Evolutionary conservation across 2,797 vertebrate species (phyloP).

Genomic region (Margarornis squamiger): DNA sequence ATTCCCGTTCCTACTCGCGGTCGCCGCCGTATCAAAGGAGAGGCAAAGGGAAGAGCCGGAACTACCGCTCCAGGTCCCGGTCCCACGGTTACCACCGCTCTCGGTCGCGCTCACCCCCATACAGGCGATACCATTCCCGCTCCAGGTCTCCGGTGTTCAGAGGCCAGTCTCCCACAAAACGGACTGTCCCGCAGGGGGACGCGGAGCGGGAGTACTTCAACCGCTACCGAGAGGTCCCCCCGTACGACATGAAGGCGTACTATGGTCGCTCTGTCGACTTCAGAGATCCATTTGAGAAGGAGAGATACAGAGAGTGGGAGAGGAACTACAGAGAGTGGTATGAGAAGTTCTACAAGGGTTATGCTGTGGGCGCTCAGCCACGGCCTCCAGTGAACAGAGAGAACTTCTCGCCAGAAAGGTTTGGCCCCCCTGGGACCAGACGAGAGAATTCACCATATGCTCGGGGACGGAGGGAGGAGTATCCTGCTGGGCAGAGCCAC

Average conservation of each 20-base stretch:
- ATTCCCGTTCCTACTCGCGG: conserved; percentile 89
- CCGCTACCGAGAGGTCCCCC: conserved; percentile 81
- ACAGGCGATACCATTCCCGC: conserved; percentile 82
- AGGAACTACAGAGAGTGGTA: conserved; percentile 93
- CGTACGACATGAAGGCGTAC: conserved; percentile 83
- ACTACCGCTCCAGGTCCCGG: conserved; percentile 85
- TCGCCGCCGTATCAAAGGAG: conserved; percentile 84
- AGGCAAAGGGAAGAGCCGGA: conserved; percentile 79
- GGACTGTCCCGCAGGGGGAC: conserved; percentile 78
- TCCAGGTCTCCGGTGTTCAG: conserved; percentile 85
- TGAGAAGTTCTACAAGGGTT: conserved; percentile 90
- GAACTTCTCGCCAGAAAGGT: conserved; percentile 80
- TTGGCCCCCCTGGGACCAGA: conserved; percentile 80
- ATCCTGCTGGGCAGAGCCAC: conserved; percentile 74
- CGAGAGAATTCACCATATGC: conserved; percentile 73
- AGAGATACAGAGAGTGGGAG: conserved; percentile 90
- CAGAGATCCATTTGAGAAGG: conserved; percentile 86
- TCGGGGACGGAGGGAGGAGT: conserved; percentile 86
- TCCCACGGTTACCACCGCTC: conserved; percentile 90
- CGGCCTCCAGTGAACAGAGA: conserved; percentile 82
- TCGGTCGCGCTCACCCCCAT: conserved; percentile 87
- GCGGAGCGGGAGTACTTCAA: conserved; percentile 82
- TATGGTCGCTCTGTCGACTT: conserved; percentile 83
- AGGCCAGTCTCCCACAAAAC: conserved; percentile 82
- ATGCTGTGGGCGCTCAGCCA: conserved; percentile 79